Evolutionary conservation across 2,113 vertebrate genomes (phyloP), one percentile per base, ranked within the genome.

Genomic region (Sander lucioperca): DNA sequence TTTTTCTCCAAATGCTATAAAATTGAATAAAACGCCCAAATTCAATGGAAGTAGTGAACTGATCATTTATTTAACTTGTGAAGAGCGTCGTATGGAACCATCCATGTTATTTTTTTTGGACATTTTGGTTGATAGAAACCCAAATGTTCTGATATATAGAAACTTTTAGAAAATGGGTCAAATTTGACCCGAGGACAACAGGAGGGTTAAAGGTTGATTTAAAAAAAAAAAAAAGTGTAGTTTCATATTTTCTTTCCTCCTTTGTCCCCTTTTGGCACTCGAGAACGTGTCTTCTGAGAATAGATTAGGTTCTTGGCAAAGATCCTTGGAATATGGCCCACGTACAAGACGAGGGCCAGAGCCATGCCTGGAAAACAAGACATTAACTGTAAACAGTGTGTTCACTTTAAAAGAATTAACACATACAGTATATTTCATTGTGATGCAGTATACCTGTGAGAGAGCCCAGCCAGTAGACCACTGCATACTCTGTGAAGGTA

Each of bases 221-320:
- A 76, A 72, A 65, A 67, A n/a, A n/a, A n/a, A n/a, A n/a, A n/a
- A n/a, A n/a, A n/a, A 5, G 25, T 18, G 2, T 3, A 16, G 8
- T 61, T 67, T 50, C 57, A 89, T 56, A 6, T 65, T 82, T 92
- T 92, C 77, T 92, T 93, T n/a, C 92, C 89, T 63, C 54, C 85
- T 80, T 91, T 89, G 0, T 61, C 72, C 0, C 82, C 93, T 89
- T 95, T 96, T 39, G 95, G 97, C 9, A 89, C 89, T 53, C 87
- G 95, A 88, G 96, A 96, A 39, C 96, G 97, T 74, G 82, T 92
- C 87, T 95, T 98, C 84, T 96, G 96, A 54, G 86, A 88, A 84
- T 97, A 98, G 2, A 99, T 70, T 13, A 98, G 94, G 83, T 98
- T 98, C 87, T 63, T 97, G 91, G 93, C 93, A 94, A 97, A 99